Evolutionary conservation across 53 echinoderm and acorn worm species (phyloP).

Genomic region (Temnopleurus reevesii): DNA sequence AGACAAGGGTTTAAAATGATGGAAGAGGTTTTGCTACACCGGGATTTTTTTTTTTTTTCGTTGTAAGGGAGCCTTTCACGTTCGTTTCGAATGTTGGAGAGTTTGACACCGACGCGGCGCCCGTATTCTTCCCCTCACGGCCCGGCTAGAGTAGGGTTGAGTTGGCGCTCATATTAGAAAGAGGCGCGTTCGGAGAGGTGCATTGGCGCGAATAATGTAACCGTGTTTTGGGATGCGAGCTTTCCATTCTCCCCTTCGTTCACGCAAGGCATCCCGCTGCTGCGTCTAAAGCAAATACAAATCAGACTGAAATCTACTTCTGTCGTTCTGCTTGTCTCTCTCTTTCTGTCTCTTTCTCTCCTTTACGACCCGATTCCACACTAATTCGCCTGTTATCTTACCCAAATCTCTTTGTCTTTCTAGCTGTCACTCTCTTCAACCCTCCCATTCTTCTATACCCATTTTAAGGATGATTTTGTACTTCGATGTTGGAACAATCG

Average conservation of each 20-base stretch:
- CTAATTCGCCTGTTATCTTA: no score
- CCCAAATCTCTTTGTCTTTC: no score
- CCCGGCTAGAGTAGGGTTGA: not conserved
- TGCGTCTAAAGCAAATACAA: constrained; percentile 12
- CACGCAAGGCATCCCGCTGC: constrained; percentile 45
- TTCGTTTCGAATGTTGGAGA: not conserved
- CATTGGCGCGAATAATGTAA: constrained; percentile 35
- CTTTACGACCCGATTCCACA: not conserved
- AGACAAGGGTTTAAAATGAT: not conserved
- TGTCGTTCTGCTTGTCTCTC: not conserved
- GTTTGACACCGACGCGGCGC: constrained; percentile 45
- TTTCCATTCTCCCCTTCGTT: not conserved
- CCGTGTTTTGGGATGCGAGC: not conserved
- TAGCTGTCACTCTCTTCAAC: no score
- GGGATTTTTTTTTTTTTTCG: not conserved
- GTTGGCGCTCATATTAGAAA: constrained; percentile 19
- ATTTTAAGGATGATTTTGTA: no score
- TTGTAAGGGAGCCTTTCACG: constrained; percentile 20
- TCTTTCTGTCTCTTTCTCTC: not conserved
- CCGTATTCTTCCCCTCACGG: constrained; percentile 24
- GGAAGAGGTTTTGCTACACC: not conserved
- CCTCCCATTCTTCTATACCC: no score
- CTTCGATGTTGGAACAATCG: no score
- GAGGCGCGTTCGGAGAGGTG: constrained; percentile 23
- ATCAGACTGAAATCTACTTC: constrained; percentile 9